Conservation (phyloP, 35 echinoderm and acorn worm genomes). For the Chiridota heheva region DNA sequence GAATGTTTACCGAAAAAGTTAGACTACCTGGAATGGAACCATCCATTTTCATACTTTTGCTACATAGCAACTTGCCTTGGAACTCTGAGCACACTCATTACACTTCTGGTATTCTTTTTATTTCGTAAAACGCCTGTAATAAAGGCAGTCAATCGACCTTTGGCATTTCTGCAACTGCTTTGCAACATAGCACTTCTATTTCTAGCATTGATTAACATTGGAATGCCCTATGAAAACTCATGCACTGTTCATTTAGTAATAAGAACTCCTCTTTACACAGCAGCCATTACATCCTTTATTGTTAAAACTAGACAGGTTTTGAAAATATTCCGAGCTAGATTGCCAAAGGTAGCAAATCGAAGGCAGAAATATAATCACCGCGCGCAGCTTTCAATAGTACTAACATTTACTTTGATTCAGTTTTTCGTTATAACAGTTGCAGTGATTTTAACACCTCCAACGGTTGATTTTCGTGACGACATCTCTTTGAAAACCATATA, state of each 20-base stretch:
- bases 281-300: constrained; percentile 14
- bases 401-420: background rate
- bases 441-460: background rate
- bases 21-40: constrained; percentile 27
- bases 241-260: constrained; percentile 27
- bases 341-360: background rate
- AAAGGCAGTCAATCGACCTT: constrained; percentile 33
- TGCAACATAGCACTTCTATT: constrained; percentile 18
- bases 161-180: constrained; percentile 24
- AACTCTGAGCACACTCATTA: background rate
- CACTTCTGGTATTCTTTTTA: constrained; percentile 10
- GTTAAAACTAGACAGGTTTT: constrained; percentile 36
- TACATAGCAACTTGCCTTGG: constrained; percentile 14
- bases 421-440: background rate
- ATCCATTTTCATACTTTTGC: constrained; percentile 35
- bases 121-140: constrained; percentile 24
- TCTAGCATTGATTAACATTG: constrained; percentile 14
- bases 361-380: background rate
- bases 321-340: constrained; percentile 18
- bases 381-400: background rate
- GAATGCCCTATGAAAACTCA: background rate
- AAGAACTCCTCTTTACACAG: constrained; percentile 9
- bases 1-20: constrained; percentile 7
- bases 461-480: background rate
- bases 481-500: constrained; percentile 1